Percentiles rank a stretch among this genome's conserved stretches.
phyloP scores from a whole-genome alignment of 1,140 invertebrate species.

The Drosophila quadrilineata region DNA sequence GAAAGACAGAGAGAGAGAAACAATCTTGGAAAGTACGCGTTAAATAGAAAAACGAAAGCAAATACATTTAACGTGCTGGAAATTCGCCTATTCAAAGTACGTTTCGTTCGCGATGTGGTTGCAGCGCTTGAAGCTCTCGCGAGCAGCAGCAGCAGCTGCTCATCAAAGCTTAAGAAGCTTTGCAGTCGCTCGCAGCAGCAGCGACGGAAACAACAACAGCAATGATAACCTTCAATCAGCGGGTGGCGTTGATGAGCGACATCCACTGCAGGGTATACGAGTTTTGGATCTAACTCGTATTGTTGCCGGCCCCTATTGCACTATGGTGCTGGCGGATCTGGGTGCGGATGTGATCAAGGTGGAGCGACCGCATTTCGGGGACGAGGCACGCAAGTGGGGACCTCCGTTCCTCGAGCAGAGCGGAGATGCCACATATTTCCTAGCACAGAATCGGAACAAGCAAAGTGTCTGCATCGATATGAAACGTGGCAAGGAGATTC shows the following conservation, averaged over 20 bases:
- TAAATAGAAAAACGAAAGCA: conserved; percentile 3
- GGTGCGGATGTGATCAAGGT: conserved; percentile 98
- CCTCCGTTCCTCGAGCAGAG: conserved; percentile 92
- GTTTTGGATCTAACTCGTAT: conserved; percentile 93
- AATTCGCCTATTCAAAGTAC: too few species aligned
- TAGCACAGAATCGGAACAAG: conserved; percentile 96
- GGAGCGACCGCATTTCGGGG: conserved; percentile 87
- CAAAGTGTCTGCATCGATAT: conserved; percentile 95
- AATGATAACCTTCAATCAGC: background rate
- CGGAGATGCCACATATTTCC: conserved; percentile 91
- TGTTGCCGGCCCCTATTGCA: conserved; percentile 92
- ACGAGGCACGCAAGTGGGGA: conserved; percentile 96
- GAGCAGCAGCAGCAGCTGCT: background rate
- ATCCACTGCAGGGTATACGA: conserved; percentile 84
- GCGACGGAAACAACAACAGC: conserved; percentile 2
- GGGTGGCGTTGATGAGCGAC: conserved; percentile 33
- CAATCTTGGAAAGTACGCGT: too few species aligned
- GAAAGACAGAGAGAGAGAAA: too few species aligned
- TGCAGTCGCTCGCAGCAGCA: conserved; percentile 36
- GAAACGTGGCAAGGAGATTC: conserved; percentile 88
- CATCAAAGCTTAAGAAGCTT: conserved; percentile 61
- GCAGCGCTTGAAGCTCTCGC: background rate
- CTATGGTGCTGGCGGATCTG: conserved; percentile 96
- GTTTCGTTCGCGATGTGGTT: background rate
- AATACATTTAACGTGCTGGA: background rate